Evolutionary conservation across 2,113 vertebrate genomes (phyloP), one percentile per base, ranked within the genome.

Genomic region (Suricata suricatta): DNA sequence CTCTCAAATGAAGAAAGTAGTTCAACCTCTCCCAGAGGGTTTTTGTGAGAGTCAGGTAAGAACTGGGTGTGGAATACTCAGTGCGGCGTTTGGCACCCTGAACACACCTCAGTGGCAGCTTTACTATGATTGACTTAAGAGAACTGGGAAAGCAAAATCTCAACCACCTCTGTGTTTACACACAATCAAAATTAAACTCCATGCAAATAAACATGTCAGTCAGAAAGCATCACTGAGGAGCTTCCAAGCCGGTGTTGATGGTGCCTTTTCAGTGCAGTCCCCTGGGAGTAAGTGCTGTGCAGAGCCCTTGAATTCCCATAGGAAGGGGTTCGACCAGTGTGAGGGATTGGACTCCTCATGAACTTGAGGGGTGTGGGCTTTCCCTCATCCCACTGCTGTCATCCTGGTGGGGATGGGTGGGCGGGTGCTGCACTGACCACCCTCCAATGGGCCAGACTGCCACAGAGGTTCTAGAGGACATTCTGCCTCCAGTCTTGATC

Each of bases 381-480:
- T 84, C 64, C 74, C 63, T 15, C 33, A 33, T 25, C 68, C 27
- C 47, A 16, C 2, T 74, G 17, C 84, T 31, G 44, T 27, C 23
- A 17, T 0, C 23, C 81, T 52, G 33, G 69, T 57, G 13, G 41
- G 31, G 64, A 25, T 31, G 15, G 85, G n/a, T 50, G 15, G 38
- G 3, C 11, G 50, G 93, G 33, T 1, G 15, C 14, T 50, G 6
- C 4, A 5, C 19, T 7, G n/a, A 25, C 19, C 38, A 35, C 47
- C 15, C 29, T 50, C 3, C 5, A 27, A 25, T 2, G 7, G 4
- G 5, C 21, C 15, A 23, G 35, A 17, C 21, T 13, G 3, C 52
- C 35, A 0, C 0, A 1, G 33, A 38, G 2, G 35, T 31, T 57
- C 35, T 50, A 23, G 0, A 14, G 23, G 68, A 13, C 1, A 0